Evolutionary conservation across 2,797 vertebrate species (phyloP), one percentile per base, ranked within the genome.

Genomic region (Nyctibius grandis): DNA sequence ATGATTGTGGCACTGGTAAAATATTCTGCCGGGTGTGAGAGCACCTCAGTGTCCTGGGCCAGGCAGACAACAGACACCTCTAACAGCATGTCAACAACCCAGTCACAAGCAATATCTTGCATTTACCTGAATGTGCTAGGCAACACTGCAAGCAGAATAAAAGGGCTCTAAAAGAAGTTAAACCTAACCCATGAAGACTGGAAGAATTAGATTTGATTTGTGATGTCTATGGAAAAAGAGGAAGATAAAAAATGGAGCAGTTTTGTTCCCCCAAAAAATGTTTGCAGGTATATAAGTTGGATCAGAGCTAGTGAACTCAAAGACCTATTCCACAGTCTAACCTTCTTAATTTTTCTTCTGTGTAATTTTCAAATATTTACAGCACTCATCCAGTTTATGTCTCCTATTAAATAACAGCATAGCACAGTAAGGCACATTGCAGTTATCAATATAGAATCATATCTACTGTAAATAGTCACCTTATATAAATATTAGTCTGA

Each of bases 81-180:
- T 48, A 42, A 47, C 28, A 48, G 12, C 31, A 63, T 0, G 0
- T 53, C 36, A 50, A 15, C 15, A 47, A 1, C 12, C 10, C 25
- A 34, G 13, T 36, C 21, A 65, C 0, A 0, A 73, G 26, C 53
- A 50, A 7, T 16, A 3, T 25, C 47, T 54, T 50, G 29, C 38
- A 40, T 68, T 86, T 45, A 34, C 8, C 44, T 47, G 5, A 68
- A 47, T 5, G 6, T 14, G 15, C 14, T 80, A 40, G 11, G 16
- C 36, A 84, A 33, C 19, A 4, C 29, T 34, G 11, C 9, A 70
- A 87, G 54, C 8, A 87, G 22, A 42, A 70, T 12, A 67, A 64
- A 75, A 2, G 12, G 29, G 7, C 10, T 56, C 17, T 25, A 53
- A 81, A 78, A 56, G 21, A 51, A 7, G 3, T 14, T 57, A 26